Base-by-base conservation (phyloP, 2,888 invertebrate genomes). In the Ennomos quercinarius region DNA sequence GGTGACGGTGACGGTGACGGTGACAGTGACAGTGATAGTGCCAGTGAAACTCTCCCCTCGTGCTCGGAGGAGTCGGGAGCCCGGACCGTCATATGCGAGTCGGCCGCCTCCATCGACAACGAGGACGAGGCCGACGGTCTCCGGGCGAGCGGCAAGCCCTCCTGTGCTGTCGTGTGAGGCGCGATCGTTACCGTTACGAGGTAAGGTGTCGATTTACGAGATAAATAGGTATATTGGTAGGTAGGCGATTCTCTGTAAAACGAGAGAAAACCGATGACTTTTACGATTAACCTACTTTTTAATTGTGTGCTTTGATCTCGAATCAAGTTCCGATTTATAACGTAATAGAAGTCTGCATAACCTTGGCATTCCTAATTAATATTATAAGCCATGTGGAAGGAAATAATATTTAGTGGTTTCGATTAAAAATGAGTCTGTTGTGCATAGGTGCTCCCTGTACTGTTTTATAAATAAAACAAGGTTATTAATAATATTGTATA, bases 61-160 rank as follows among this genome's bases (percentile, higher is more conserved):
- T 8, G 35, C 41, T 36, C 42, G 37, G 36, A 13, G 11, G 53
- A 48, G n/a, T 59, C 58, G 17, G 53, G 27, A 17, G 49, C 47
- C 10, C 47, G 53, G 6, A 59, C 83, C 9, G 80, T 78, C 27
- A 69, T 79, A 35, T 73, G 70, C 68, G 77, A 10, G n/a, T n/a
- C n/a, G 40, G 59, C 50, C 39, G 11, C 35, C 60, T 12, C 48
- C 45, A 42, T 51, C 61, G 39, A 2, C n/a, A n/a, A n/a, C 10
- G 13, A 3, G 0, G 45, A n/a, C 9, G 39, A 12, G 9, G 8
- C 27, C 2, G 35, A 12, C 38, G 4, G 41, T 1, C n/a, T 5
- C 10, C 40, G 35, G 27, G 36, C 46, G 8, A 12, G 12, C 13
- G 53, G 44, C 8, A 53, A 49, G 35, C 42, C 42, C 11, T 58